Evolutionary conservation across 2,888 invertebrate species (phyloP), one percentile per base, ranked within the genome.

Genomic region (Punctoribates punctum): DNA sequence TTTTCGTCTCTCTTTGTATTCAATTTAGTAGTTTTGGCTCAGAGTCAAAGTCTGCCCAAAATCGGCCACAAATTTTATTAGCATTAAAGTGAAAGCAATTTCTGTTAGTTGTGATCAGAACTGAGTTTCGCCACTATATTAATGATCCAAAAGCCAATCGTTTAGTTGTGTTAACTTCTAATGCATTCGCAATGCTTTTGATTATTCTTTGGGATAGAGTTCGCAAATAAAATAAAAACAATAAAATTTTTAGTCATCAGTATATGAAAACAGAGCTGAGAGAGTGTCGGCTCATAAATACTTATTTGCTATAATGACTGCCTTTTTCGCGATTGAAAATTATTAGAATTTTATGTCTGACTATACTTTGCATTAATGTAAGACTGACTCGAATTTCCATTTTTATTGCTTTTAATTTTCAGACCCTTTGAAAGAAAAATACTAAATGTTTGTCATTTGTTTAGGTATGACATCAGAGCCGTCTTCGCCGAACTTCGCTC

Each of bases 61-160:
- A 17, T 65, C 3, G 29, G 27, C 34, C 34, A 65, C 65, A 65
- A 34, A 34, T 65, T 65, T 65, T n/a, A 65, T 65, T 65, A 65
- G n/a, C 38, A 34, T 29, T 57, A 20, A 54, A 54, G 20, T 54
- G 54, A 54, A 20, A 6, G 20, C 20, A 23, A 34, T 20, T 65
- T 34, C 34, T 34, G 4, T 34, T 34, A 34, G 34, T 65, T 4
- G 29, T 65, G 15, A 34, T 65, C 65, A 65, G 34, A 25, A n/a
- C 25, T 57, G 57, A 65, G 20, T 8, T 62, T 34, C 13, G 9
- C 60, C 27, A 65, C 38, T 15, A 65, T 13, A 62, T 8, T 62
- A 62, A 62, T 62, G 62, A 29, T 34, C 65, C 3, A 8, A 65
- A 65, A 34, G 38, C 65, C 65, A 65, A 65, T 65, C 29, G 34